These are phyloP conservation scores for Phrynocephalus forsythii DNA, from an alignment of 2,797 vertebrate species.

Conservation along the genomic window DNA sequence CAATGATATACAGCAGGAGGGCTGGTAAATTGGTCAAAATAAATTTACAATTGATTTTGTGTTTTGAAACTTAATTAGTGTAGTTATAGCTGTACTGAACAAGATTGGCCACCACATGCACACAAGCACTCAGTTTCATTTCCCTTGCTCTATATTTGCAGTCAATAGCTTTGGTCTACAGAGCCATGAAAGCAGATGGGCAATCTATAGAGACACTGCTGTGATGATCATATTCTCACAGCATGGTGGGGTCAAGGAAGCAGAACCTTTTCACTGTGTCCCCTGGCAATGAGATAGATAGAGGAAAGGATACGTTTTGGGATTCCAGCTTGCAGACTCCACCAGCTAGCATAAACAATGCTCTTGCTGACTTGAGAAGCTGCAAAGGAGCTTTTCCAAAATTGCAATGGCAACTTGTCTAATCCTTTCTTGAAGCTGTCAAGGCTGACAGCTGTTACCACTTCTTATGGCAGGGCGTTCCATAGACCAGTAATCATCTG, in stretches of 20 bases:
- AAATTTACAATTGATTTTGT: conserved; percentile 80
- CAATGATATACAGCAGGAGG: conserved; percentile 73
- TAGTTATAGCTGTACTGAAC: conserved; percentile 62
- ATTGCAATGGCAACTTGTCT: not conserved
- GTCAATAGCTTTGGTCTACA: not conserved
- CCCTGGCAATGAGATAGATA: not conserved
- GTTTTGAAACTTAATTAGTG: conserved; percentile 78
- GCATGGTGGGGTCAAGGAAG: not conserved
- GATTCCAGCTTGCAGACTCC: too few relatives aligned
- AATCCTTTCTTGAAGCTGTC: too few relatives aligned
- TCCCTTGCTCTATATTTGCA: conserved; percentile 32
- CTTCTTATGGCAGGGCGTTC: too few relatives aligned
- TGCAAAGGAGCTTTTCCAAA: too few relatives aligned
- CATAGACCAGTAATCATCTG: too few relatives aligned
- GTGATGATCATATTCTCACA: not conserved
- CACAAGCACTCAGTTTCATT: conserved; percentile 44
- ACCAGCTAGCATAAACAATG: too few relatives aligned
- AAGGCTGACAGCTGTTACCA: too few relatives aligned
- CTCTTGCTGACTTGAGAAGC: too few relatives aligned
- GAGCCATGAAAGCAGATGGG: not conserved
- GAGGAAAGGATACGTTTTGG: too few relatives aligned
- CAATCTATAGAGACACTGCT: not conserved
- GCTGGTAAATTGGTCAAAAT: conserved; percentile 77
- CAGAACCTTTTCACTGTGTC: not conserved
- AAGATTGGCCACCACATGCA: conserved; percentile 56